Base-by-base conservation (phyloP, 2,888 invertebrate genomes). In the Flabesymbios commensalis region DNA sequence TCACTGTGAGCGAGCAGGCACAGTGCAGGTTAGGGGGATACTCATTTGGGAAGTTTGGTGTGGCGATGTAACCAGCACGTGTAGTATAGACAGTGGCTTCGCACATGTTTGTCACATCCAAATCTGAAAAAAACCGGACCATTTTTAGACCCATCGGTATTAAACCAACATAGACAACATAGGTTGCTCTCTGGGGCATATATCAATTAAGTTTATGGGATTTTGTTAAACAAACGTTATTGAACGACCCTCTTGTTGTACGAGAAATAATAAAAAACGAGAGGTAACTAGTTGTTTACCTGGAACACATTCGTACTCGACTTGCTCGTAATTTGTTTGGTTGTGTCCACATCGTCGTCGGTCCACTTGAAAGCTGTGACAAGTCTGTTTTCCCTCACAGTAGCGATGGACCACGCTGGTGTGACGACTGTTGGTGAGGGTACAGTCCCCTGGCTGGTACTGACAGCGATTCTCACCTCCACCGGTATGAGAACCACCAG, bases 271-370 rank as follows among this genome's bases (percentile, higher is more conserved):
- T n/a, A n/a, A n/a, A n/a, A n/a, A n/a, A n/a, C n/a, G n/a, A n/a
- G n/a, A n/a, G n/a, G n/a, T n/a, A n/a, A n/a, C n/a, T n/a, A n/a
- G n/a, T 22, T 36, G 19, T 7, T 48, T 41, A 67, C 79, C 76
- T 68, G 72, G 70, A 45, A 76, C 72, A 65, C 78, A 78, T 42
- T 72, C 66, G 59, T 78, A 78, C 64, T 77, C 76, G 65, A 78
- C 78, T 63, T 78, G 78, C 65, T 74, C 77, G 63, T 77, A 79
- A 60, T 74, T 78, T 65, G 77, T 77, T 33, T 56, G 59, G 53
- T 64, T 67, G 41, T 22, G 28, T 28, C 61, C 64, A 51, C 67
- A 67, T 22, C 45, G 39, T 22, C 64, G 19, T 14, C 63, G 22
- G 45, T 65, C 67, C 24, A 67, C 67, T 36, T 64, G 67, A 48